Base-by-base conservation (phyloP, 2,888 invertebrate species). In the Carpatolechia fugitivella region DNA sequence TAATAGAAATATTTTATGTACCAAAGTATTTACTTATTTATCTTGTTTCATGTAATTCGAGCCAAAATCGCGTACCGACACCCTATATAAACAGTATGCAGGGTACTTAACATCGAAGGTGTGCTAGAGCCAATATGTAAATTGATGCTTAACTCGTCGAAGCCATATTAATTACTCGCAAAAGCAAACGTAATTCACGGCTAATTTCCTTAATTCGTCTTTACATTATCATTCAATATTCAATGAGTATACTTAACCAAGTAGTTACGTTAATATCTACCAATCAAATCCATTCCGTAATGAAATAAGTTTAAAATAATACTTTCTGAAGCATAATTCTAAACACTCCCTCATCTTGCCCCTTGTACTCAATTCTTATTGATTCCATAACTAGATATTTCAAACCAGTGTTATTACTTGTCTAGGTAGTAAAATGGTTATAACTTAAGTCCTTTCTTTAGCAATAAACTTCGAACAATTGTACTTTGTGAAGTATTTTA, bases 101-200 rank as follows among this genome's bases (percentile, higher is more conserved):
- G 11, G 1, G 44, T 44, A 13, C 29, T 79, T 82, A 81, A 80
- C 81, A 81, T 75, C 72, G 69, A 70, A 69, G 69, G 68, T 73
- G 73, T 76, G 74, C 72, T 72, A 69, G 66, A 63, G 64, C 74
- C 73, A 67, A 76, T 82, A 82, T 82, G 82, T 76, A 74, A 84
- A 85, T 83, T 80, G 78, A 74, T 79, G 77, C 78, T 76, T 79
- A 80, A 80, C 78, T 82, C 76, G 80, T 78, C 76, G 75, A 70
- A 72, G 76, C 73, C 68, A 72, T 73, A 68, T 76, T 79, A 80
- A 80, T 80, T 78, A 80, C 70, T 72, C 75, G 71, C 69, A 69
- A 69, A 62, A 66, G 56, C 53, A 44, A 38, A 52, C 13, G 50
- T 60, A 62, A 60, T 60, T 59, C 53, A 49, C 48, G 30, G 41